phyloP scores from a whole-genome alignment of 1,140 invertebrate genomes.

The Psix sp. region DNA sequence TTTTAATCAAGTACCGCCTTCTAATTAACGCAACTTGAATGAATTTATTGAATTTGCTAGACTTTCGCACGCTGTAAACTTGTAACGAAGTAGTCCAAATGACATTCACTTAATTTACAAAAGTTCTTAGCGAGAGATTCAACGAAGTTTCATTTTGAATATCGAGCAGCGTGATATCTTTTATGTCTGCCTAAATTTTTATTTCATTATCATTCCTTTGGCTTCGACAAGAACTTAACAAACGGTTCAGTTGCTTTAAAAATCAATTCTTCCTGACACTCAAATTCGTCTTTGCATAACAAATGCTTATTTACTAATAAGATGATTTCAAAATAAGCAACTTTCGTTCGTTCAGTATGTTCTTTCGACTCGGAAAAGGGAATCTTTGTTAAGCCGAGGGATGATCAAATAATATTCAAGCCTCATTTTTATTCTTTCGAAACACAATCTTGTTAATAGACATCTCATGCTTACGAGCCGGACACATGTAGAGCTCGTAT shows the following conservation, averaged over 20 bases:
- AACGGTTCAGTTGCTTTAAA: too few species aligned
- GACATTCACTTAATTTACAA: conserved; percentile 56
- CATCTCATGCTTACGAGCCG: too few species aligned
- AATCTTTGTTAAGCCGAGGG: too few species aligned
- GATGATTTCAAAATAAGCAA: too few species aligned
- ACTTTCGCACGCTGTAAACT: conserved; percentile 57
- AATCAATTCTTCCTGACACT: too few species aligned
- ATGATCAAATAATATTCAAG: too few species aligned
- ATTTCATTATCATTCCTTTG: conserved; percentile 53
- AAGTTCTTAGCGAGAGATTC: conserved; percentile 39
- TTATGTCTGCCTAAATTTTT: conserved; percentile 26
- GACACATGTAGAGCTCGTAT: conserved; percentile 40
- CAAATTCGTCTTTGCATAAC: too few species aligned
- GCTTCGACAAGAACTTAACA: conserved; percentile 24
- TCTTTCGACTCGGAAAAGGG: too few species aligned
- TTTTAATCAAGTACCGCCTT: conserved; percentile 57
- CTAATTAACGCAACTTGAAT: conserved; percentile 57
- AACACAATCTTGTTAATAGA: too few species aligned
- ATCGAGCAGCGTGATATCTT: conserved; percentile 36
- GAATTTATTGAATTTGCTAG: conserved; percentile 59
- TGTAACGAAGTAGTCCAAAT: conserved; percentile 56
- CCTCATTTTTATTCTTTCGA: conserved; percentile 29
- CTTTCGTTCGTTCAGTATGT: too few species aligned
- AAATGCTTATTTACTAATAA: too few species aligned
- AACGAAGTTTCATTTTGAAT: conserved; percentile 54